Evolutionary conservation across 2,797 vertebrate genomes (phyloP), one percentile per base, ranked within the genome.

Genomic region (Glossophaga mutica): DNA sequence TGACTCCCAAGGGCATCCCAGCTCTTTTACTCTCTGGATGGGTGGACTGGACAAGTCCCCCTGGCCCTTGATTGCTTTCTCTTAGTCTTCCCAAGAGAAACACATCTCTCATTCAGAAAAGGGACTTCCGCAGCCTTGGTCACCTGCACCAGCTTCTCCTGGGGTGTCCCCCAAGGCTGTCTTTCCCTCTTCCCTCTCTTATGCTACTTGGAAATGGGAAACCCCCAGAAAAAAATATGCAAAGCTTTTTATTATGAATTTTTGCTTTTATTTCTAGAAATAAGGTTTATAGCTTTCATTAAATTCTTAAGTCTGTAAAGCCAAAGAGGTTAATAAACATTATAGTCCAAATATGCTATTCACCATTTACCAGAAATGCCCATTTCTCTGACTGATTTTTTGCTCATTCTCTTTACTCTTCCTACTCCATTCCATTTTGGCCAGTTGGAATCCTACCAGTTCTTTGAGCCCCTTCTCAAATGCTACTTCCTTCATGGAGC

Each of bases 211-310:
- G 34, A 68, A 94, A 52, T 44, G 37, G 52, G 70, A 87, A 89
- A 50, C 81, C 12, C 50, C 24, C 39, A 71, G 68, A 92, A 70
- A 91, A 92, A 94, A 67, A 32, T 65, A 67, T 32, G 24, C 18
- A 82, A 90, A 89, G 22, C 5, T 68, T 81, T 83, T 71, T 9
- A 82, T 65, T 92, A 74, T 68, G 8, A 96, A 88, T 57, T 46
- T 91, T 24, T 79, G 5, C 46, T 89, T 95, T 92, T 94, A 79
- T 71, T 91, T 94, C 46, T 87, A 95, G 84, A 22, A 87, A 52
- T 16, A 83, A 6, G 5, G 9, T 34, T 74, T 8, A 83, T 11
- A 39, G 44, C 50, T 91, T 92, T 90, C 52, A 39, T 37, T 16
- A 70, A 65, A 52, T 76, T 91, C 62, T 82, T 91, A 87, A 94